phyloP scores from a whole-genome alignment of 2,797 vertebrate genomes.

The Spinibarbus caldwelli region DNA sequence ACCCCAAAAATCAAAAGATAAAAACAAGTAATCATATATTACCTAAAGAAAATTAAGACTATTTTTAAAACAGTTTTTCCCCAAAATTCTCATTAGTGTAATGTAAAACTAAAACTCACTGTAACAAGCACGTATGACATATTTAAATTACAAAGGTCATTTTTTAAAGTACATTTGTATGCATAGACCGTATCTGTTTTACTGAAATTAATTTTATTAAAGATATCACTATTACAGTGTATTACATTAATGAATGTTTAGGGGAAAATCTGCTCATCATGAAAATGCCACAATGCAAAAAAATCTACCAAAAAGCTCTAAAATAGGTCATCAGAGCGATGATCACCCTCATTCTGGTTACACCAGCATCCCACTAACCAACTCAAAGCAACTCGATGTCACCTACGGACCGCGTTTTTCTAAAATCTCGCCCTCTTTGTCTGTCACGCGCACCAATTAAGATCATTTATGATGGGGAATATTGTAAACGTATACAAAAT shows the following conservation, averaged over 20 bases:
- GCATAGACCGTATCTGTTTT: background rate
- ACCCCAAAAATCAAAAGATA: background rate
- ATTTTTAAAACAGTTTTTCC: background rate
- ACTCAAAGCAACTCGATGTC: background rate
- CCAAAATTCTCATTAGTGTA: background rate
- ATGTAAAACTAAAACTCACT: background rate
- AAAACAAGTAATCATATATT: background rate
- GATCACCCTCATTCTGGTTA: background rate
- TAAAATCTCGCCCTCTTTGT: background rate
- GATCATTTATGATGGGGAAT: background rate
- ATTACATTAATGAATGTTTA: background rate
- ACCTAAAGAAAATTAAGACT: background rate
- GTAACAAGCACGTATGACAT: background rate
- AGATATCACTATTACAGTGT: background rate
- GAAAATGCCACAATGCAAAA: background rate
- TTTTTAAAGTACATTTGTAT: background rate
- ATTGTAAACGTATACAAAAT: background rate
- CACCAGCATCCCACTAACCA: background rate
- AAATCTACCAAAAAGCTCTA: background rate
- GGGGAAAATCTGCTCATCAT: background rate
- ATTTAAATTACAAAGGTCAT: background rate
- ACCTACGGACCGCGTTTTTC: background rate
- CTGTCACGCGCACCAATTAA: background rate
- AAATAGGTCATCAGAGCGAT: background rate
- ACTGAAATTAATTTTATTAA: background rate